A percentile compares a stretch with the other conserved stretches of the same genome.
Evolutionary conservation across 2,113 vertebrate genomes (phyloP).

Genomic region (Scomber scombrus): DNA sequence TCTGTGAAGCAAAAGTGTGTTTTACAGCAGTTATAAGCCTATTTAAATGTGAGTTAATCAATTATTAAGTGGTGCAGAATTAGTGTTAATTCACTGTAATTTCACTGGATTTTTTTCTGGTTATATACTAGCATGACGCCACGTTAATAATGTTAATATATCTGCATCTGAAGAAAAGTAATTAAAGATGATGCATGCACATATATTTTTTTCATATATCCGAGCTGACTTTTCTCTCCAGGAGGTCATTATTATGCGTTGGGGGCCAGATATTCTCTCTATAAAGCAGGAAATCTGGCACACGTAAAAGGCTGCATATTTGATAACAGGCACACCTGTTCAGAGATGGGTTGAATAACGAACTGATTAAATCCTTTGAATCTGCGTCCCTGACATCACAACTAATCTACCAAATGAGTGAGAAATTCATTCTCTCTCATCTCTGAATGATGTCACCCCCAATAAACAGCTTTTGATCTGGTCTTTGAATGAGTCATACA

Average conservation of each 20-base stretch:
- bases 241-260: slow-evolving; percentile 47
- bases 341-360: slow-evolving; percentile 64
- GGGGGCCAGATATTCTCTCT: slow-evolving; percentile 50
- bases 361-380: slow-evolving; percentile 76
- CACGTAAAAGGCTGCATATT: slow-evolving; percentile 69
- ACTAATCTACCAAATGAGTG: slow-evolving; percentile 76
- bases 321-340: slow-evolving; percentile 82
- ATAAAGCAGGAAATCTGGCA: slow-evolving; percentile 68
- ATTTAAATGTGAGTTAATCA: neutral
- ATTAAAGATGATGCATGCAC: too few species aligned
- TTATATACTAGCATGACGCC: too few species aligned
- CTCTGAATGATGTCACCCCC: slow-evolving; percentile 54
- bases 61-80: neutral
- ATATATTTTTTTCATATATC: neutral
- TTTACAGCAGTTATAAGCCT: neutral
- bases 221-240: slow-evolving; percentile 25
- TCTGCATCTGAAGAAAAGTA: slow-evolving; percentile 3
- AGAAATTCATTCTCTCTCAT: slow-evolving; percentile 69
- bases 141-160: neutral
- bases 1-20: neutral
- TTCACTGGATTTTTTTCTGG: neutral
- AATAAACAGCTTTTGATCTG: slow-evolving; percentile 70
- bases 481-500: slow-evolving; percentile 68
- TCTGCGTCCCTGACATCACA: slow-evolving; percentile 68
- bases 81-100: neutral